Evolutionary conservation across 2,113 vertebrate genomes (phyloP).

Genomic region (Balaeniceps rex): DNA sequence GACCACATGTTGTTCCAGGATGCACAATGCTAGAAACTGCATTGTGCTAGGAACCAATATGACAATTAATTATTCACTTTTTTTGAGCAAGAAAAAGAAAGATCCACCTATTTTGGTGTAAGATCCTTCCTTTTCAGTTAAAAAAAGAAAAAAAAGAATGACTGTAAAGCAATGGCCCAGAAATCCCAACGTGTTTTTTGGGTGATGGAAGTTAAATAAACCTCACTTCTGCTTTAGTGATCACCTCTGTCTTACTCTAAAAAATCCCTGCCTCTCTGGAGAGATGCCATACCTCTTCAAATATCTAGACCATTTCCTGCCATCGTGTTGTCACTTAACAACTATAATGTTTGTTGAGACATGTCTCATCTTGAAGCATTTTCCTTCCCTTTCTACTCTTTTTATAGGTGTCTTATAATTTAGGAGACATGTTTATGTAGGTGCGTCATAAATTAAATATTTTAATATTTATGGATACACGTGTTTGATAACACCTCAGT

Average conservation of each 20-base stretch:
- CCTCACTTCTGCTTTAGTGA: not conserved
- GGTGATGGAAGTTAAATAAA: not conserved
- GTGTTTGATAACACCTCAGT: not conserved
- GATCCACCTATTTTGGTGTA: not conserved
- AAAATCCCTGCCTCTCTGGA: not conserved
- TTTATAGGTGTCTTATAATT: not conserved
- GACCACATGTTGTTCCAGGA: not conserved
- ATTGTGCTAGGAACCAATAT: not conserved
- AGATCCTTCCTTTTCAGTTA: not conserved
- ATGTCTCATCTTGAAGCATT: not conserved
- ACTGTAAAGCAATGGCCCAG: not conserved
- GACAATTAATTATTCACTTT: not conserved
- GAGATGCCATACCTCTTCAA: not conserved
- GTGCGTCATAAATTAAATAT: not conserved
- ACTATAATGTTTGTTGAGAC: not conserved
- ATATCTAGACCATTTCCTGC: not conserved
- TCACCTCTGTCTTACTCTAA: not conserved
- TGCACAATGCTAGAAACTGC: not conserved
- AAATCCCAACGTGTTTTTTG: not conserved
- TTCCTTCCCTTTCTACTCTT: not conserved
- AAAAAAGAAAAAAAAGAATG: not conserved
- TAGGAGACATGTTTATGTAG: not conserved
- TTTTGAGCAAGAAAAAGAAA: not conserved
- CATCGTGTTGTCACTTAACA: not conserved
- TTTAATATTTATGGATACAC: not conserved